A percentile compares a stretch with the other conserved stretches of the same genome.
phyloP scores from a whole-genome alignment of 2,888 invertebrate genomes.

The Hedya salicella region DNA sequence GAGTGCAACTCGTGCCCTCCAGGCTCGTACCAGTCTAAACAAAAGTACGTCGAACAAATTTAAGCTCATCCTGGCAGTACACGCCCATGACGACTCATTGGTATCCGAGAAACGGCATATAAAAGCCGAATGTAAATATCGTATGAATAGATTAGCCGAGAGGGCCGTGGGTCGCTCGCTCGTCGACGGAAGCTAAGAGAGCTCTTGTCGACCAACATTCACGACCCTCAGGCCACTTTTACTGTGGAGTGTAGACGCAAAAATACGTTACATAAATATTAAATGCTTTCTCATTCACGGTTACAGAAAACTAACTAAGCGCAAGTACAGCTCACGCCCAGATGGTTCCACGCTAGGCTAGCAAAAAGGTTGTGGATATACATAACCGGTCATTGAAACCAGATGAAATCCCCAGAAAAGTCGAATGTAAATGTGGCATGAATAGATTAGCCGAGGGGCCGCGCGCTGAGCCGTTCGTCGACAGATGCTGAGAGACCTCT shows the following conservation, averaged over 20 bases:
- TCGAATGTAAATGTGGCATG: slow-evolving; percentile 25
- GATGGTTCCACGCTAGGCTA: no score
- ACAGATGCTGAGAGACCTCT: not conserved
- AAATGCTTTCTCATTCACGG: not conserved
- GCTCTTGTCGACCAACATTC: not conserved
- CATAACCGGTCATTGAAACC: no score
- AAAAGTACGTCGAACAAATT: not conserved
- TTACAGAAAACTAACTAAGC: no score
- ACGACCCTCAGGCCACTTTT: not conserved
- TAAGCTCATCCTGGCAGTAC: not conserved
- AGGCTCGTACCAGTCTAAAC: no score
- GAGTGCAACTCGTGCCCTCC: no score
- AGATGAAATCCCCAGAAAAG: no score
- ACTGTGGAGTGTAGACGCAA: not conserved
- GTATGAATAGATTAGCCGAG: slow-evolving; percentile 29
- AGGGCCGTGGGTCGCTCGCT: not conserved
- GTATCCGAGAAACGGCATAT: not conserved
- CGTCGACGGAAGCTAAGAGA: not conserved
- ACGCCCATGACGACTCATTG: not conserved
- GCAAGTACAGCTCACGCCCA: no score
- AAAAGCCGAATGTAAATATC: slow-evolving; percentile 13
- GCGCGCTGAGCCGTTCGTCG: not conserved
- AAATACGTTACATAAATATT: not conserved
- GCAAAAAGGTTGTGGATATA: no score
- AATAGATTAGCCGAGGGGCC: slow-evolving; percentile 18